These are phyloP conservation scores for Tragelaphus scriptus DNA, from an alignment of 2,113 vertebrate species.

Conservation along the genomic window DNA sequence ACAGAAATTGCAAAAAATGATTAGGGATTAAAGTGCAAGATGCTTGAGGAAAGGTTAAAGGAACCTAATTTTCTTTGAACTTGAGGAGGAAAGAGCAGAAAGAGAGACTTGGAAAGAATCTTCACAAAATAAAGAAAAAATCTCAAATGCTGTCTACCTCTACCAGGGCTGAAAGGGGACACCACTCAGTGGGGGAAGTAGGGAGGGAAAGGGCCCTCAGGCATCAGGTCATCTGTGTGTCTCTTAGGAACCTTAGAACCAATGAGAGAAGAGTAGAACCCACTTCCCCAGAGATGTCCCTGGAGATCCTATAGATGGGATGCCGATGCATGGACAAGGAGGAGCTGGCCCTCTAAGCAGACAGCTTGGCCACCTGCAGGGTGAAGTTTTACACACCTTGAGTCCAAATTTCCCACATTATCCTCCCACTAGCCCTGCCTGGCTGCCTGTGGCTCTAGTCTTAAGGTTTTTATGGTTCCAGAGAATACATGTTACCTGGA, in stretches of 20 bases:
- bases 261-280: background rate
- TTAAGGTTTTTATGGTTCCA: background rate
- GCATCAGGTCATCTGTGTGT: fast-evolving
- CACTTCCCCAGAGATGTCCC: background rate
- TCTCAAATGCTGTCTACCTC: background rate
- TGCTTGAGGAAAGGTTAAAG: background rate
- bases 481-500: background rate
- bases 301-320: background rate
- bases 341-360: background rate
- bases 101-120: background rate
- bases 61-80: background rate
- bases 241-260: background rate
- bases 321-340: fast-evolving
- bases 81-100: background rate
- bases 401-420: background rate
- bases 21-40: conserved; percentile 21
- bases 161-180: background rate
- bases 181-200: fast-evolving
- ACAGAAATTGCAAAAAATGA: conserved; percentile 24
- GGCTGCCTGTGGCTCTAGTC: background rate
- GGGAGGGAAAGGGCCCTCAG: fast-evolving
- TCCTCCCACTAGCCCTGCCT: background rate
- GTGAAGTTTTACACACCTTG: fast-evolving
- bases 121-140: background rate
- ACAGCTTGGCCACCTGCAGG: background rate